Evolutionary conservation across 2,113 vertebrate species (phyloP).

Genomic region (Lucifuga dentata): DNA sequence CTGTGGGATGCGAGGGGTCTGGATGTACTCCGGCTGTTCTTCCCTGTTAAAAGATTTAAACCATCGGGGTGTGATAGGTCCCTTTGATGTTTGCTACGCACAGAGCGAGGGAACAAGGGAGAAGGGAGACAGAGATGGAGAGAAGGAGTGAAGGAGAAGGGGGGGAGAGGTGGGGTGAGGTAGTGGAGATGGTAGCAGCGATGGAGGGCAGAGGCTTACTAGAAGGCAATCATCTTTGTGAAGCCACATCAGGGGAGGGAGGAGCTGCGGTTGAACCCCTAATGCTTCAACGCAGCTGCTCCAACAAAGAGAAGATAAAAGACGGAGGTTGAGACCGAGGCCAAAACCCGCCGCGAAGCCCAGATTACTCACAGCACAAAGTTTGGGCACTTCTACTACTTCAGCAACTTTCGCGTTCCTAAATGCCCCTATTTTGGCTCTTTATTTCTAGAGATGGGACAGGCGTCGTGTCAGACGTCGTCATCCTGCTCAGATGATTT

Average conservation of each 20-base stretch:
- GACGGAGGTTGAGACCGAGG: slow-evolving; percentile 89
- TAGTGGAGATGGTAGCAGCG: slow-evolving; percentile 68
- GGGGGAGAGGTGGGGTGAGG: slow-evolving; percentile 79
- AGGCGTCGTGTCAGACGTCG: slow-evolving; percentile 10
- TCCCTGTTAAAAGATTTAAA: slow-evolving; percentile 99
- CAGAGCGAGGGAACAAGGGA: slow-evolving; percentile 92
- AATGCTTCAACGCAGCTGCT: slow-evolving; percentile 85
- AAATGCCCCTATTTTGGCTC: slow-evolving; percentile 60
- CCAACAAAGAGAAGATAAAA: slow-evolving; percentile 97
- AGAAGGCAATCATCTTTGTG: slow-evolving; percentile 93
- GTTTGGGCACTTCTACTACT: slow-evolving; percentile 72
- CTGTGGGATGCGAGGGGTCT: slow-evolving; percentile 92
- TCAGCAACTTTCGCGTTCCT: slow-evolving; percentile 66
- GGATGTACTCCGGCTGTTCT: slow-evolving; percentile 98
- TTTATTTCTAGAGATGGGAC: slow-evolving; percentile 32
- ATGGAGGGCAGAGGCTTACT: slow-evolving; percentile 88
- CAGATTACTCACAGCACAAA: slow-evolving; percentile 82
- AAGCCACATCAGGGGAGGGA: slow-evolving; percentile 89
- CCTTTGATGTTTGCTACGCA: slow-evolving; percentile 99
- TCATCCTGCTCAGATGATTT: not conserved
- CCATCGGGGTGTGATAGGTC: slow-evolving; percentile 96
- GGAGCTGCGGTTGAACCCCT: slow-evolving; percentile 84
- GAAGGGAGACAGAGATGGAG: slow-evolving; percentile 77
- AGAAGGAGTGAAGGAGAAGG: slow-evolving; percentile 85
- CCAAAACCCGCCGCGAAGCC: slow-evolving; percentile 92